Evolutionary conservation across 2,797 vertebrate genomes (phyloP).

Genomic region (Natrix natrix): DNA sequence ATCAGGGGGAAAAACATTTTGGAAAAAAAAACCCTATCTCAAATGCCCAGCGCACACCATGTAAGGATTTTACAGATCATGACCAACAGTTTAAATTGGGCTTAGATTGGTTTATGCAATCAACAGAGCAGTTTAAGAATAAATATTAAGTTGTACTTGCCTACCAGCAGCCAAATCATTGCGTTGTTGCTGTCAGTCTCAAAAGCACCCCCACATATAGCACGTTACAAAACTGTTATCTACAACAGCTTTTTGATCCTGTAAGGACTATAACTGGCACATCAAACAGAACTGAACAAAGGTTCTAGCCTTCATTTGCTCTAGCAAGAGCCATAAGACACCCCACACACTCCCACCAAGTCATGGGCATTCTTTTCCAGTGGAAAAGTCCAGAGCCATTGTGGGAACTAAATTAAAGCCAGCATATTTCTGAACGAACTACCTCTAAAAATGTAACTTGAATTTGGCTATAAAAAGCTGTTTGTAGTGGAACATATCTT

Average conservation of each 20-base stretch:
- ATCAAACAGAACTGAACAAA: not conserved
- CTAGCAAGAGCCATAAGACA: not conserved
- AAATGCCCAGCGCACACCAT: not conserved
- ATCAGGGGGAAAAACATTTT: not conserved
- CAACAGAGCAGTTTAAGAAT: not conserved
- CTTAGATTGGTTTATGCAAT: not conserved
- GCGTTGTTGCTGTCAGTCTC: not conserved
- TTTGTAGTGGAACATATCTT: not conserved
- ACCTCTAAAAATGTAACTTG: not conserved
- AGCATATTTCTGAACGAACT: not conserved
- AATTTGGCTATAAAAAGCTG: not conserved
- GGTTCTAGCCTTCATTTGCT: not conserved
- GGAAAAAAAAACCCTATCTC: not conserved
- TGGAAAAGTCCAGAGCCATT: not conserved
- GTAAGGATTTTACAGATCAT: not conserved
- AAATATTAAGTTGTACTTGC: not conserved
- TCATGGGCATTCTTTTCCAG: not conserved
- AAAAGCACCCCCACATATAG: not conserved
- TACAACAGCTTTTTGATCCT: not conserved
- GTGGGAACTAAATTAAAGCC: not conserved
- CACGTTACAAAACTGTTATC: not conserved
- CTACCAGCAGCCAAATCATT: not conserved
- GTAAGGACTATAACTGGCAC: not conserved
- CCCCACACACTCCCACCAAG: not conserved
- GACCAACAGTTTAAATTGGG: not conserved